These are phyloP conservation scores for Cancer borealis DNA, from an alignment of 2,888 invertebrate species.

Conservation along the genomic window DNA sequence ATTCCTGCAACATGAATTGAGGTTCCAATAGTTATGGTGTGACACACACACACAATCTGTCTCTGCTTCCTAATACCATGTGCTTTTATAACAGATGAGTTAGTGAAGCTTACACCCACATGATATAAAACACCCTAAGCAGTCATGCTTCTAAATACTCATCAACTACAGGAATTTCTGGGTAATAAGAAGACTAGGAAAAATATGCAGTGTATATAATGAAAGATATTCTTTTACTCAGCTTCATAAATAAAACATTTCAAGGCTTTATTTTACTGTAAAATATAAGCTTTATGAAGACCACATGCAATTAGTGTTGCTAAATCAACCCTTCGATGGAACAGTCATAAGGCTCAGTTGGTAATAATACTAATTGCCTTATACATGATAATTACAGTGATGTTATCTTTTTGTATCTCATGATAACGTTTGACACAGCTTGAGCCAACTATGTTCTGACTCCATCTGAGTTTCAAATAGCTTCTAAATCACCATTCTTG, in stretches of 20 bases:
- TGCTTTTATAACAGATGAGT: slow-evolving; percentile 38
- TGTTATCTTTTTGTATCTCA: not conserved
- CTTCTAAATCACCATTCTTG: slow-evolving; percentile 45
- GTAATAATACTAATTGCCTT: not conserved
- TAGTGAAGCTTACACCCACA: not conserved
- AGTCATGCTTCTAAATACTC: slow-evolving; percentile 17
- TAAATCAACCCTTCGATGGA: slow-evolving; percentile 33
- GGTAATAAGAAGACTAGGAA: not conserved
- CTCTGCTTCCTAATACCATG: slow-evolving; percentile 28
- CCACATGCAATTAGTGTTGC: not conserved
- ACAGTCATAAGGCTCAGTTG: slow-evolving; percentile 5
- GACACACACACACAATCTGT: not conserved
- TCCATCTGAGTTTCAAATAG: slow-evolving; percentile 55
- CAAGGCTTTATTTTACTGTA: not conserved
- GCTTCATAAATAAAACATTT: not conserved
- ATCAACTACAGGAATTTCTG: not conserved
- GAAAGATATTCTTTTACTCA: not conserved
- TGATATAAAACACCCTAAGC: not conserved
- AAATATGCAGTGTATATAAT: not conserved
- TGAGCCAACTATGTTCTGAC: slow-evolving; percentile 54
- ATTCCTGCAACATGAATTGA: not conserved
- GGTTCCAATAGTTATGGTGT: not conserved
- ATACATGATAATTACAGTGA: not conserved
- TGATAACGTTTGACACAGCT: not conserved
- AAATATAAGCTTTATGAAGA: slow-evolving; percentile 34